Evolutionary conservation across 2,797 vertebrate species (phyloP), one percentile per base, ranked within the genome.

Genomic region (Glossophaga mutica): DNA sequence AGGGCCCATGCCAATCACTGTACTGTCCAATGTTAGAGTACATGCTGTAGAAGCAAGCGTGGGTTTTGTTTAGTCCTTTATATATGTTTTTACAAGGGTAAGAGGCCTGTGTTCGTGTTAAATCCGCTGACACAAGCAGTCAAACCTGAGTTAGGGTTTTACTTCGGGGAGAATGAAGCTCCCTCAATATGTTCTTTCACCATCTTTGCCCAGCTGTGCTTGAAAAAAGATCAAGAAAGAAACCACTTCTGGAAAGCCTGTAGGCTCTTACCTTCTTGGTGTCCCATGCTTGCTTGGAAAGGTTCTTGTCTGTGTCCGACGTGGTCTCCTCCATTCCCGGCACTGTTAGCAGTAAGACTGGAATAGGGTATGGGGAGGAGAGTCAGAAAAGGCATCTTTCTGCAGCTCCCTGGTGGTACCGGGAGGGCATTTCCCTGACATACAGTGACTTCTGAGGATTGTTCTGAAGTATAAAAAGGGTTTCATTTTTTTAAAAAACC

Each of bases 331-430:
- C 99, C 97, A 99, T 99, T 95, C 99, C 99, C 37, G 99, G 99
- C 95, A 99, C 99, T 39, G 99, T 99, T 97, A 99, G 98, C 90
- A 99, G 98, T 83, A 99, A 98, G 97, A 99, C 99, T 99, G 52
- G n/a, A 52, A 55, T 42, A 73, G 32, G 39, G 48, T 4, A 1
- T 37, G 44, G 21, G 42, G 0, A 26, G 65, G 18, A 77, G 37
- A 70, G 74, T n/a, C 42, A 97, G 71, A 65, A 67, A 55, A 50
- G 48, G 86, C 46, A 65, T 67, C 57, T 92, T 34, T 48, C 50
- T 62, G 65, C 8, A 90, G 22, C 16, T 67, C 1, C 1, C 9
- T 44, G 32, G 65, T 1, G 22, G 93, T 4, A 71, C 68, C 32
- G 22, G 14, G 34, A 46, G 70, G n/a, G 26, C 9, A 24, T 6